A percentile compares a stretch with the other conserved stretches of the same genome.
Evolutionary conservation across 2,113 vertebrate genomes (phyloP).

Genomic region (Sceloporus tristichus): DNA sequence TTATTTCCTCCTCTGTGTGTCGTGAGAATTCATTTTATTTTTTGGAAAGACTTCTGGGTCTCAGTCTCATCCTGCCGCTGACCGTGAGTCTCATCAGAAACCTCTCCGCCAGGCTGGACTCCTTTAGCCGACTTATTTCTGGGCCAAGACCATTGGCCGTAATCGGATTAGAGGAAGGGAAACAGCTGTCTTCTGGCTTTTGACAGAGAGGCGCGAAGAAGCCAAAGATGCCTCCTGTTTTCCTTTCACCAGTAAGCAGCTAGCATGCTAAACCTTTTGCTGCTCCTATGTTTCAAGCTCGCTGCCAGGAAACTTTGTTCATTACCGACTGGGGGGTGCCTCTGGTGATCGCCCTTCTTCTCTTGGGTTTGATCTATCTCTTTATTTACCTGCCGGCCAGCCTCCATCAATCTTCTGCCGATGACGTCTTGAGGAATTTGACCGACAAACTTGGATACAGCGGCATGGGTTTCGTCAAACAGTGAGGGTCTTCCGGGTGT

Average conservation of each 20-base stretch:
- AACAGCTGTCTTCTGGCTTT: slow-evolving; percentile 28
- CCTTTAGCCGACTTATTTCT: too few species aligned
- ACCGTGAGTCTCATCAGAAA: too few species aligned
- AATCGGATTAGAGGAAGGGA: slow-evolving; percentile 27
- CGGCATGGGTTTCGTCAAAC: not conserved
- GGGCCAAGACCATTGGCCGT: not conserved
- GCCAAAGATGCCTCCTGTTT: not conserved
- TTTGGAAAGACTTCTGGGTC: not conserved
- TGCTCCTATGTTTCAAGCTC: slow-evolving; percentile 78
- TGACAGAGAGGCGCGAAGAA: not conserved
- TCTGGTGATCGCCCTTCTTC: slow-evolving; percentile 77
- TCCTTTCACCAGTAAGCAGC: rapidly evolving
- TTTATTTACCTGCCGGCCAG: slow-evolving; percentile 81
- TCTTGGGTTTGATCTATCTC: slow-evolving; percentile 77
- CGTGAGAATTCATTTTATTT: not conserved
- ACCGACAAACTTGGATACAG: slow-evolving; percentile 27
- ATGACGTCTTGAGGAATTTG: slow-evolving; percentile 71
- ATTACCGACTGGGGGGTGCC: slow-evolving; percentile 80
- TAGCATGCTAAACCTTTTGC: not conserved
- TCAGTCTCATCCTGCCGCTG: too few species aligned
- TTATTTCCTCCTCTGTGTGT: too few species aligned
- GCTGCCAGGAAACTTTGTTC: slow-evolving; percentile 79
- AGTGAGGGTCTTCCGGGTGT: not conserved
- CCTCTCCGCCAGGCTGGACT: too few species aligned
- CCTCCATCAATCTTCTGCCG: slow-evolving; percentile 71